Base-by-base conservation (phyloP, 1,140 invertebrate species). In the Zaprionus capensis region DNA sequence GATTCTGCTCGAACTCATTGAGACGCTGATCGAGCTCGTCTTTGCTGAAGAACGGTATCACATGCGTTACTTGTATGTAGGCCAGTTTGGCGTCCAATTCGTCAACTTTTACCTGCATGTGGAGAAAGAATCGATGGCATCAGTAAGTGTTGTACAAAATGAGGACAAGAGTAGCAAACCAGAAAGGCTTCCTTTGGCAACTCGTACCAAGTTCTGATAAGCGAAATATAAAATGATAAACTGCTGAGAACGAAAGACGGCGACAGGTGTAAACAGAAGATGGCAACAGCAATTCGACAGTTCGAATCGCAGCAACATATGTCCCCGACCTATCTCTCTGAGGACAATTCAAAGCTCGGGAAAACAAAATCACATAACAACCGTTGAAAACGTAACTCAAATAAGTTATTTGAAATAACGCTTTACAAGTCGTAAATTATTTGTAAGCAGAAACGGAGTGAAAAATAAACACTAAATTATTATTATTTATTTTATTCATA, bases 41-140 rank as follows among this genome's bases (percentile, higher is more conserved):
- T 79, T 96, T 96, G 64, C 95, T 95, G 85, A 96, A 96, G 93
- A 97, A 97, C 4, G 97, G 96, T 17, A 94, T 95, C 3, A 97
- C 96, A 90, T 97, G 96, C 0, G 97, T 98, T 15, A 99, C 97
- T 95, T 99, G 98, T 81, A 99, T 97, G 90, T 98, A 97, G 15
- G 97, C 97, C 78, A 96, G 94, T 91, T 97, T 97, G 20, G 95
- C 93, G 93, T 99, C 97, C 62, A 99, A 93, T 41, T 97, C 96
- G 55, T 94, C 94, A 9, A 95, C 93, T 80, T 96, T 95, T 24
- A 99, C 96, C 97, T 97, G 88, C n/a, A 93, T 7, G 26, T 28
- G 26, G 83, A 38, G n/a, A 1, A 51, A 7, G 31, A 15, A 4
- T 2, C 1, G 46, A 3, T 22, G 14, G 9, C 4, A 55, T 3